Evolutionary conservation across 1,140 invertebrate species (phyloP), one percentile per base, ranked within the genome.

Genomic region (Bombyx mandarina): DNA sequence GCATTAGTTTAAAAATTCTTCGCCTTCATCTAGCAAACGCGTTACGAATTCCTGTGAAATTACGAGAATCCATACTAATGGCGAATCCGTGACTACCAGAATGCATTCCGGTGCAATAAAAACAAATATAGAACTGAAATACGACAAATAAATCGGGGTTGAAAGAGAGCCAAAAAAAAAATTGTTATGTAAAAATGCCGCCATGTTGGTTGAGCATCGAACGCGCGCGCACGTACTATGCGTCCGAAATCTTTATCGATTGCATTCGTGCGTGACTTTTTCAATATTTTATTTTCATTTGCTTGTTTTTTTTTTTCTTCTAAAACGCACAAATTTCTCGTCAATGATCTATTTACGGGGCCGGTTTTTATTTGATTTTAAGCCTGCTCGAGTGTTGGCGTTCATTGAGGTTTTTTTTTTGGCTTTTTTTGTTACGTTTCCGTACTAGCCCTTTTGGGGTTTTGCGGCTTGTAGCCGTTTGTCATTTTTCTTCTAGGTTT

Each of bases 251-350:
- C 77, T 70, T 78, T 75, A 82, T 72, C 73, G 79, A 82, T 82
- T 70, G 72, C 58, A 79, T 82, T 78, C 61, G 79, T 80, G 76
- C 79, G 79, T 82, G 79, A 77, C 62, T 58, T 67, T 69, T 50
- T 56, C 53, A 61, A 60, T 72, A 74, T 77, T 75, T 71, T 73
- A 46, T 43, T 12, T 12, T 43, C 8, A 43, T 45, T 18, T 52
- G 22, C 43, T 35, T 47, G 43, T 44, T 50, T 12, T 43, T 8
- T 43, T 45, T 45, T 55, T 49, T 52, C 7, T 47, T 35, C 26
- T 54, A 18, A 10, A 45, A 12, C 44, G 10, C 53, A 66, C 54
- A 56, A 61, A 62, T 61, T 35, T 49, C 61, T 60, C 62, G 61
- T 66, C 61, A 58, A 65, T 60, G 63, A 59, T 60, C 49, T 58